These are phyloP conservation scores for Phocoena phocoena DNA, from an alignment of 2,113 vertebrate genomes.

Conservation along the genomic window DNA sequence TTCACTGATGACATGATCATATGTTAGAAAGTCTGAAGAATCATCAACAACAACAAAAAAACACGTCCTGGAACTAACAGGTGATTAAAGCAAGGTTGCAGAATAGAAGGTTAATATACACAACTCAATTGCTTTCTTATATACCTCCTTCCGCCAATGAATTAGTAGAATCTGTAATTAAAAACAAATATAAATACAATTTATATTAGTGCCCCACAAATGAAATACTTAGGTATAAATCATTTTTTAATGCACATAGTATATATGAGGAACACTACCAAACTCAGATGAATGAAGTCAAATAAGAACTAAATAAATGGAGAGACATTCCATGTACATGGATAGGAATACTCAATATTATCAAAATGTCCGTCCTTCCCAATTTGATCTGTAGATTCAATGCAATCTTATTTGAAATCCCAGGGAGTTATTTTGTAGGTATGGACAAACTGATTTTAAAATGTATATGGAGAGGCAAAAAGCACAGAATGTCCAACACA, in stretches of 20 bases:
- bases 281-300: not conserved
- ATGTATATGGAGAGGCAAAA: not conserved
- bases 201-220: not conserved
- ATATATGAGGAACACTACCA: not conserved
- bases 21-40: not conserved
- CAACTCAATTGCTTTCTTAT: not conserved
- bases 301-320: not conserved
- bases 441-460: not conserved
- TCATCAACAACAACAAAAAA: not conserved
- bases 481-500: not conserved
- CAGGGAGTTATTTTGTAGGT: not conserved
- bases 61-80: not conserved
- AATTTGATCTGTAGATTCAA: not conserved
- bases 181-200: not conserved
- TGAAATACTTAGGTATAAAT: not conserved
- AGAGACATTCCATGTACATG: not conserved
- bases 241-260: not conserved
- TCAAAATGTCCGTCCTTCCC: not conserved
- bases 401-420: not conserved
- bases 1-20: not conserved
- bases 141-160: not conserved
- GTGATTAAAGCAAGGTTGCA: not conserved
- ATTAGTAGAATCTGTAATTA: not conserved
- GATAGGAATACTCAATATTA: not conserved
- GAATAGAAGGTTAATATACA: not conserved